Conservation (phyloP, 2,888 invertebrate genomes). For the Dasysyrphus albostriatus region DNA sequence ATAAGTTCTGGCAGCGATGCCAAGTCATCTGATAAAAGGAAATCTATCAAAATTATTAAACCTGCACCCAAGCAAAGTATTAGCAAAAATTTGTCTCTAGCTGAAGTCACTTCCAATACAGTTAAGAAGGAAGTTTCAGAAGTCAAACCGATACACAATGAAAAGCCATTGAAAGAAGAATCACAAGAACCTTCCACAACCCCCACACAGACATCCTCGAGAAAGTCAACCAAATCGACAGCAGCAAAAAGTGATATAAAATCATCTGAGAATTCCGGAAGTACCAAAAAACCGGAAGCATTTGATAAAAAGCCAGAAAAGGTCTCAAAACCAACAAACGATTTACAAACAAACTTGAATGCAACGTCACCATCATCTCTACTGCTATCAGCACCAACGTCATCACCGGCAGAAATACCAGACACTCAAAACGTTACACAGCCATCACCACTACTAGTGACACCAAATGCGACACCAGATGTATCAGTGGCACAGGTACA, state of each 20-base stretch:
- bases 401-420: constrained; percentile 73
- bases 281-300: constrained; percentile 18
- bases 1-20: constrained; percentile 82
- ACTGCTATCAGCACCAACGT: constrained; percentile 62
- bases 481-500: constrained; percentile 77
- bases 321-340: constrained; percentile 35
- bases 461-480: constrained; percentile 60
- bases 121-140: constrained; percentile 74
- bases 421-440: constrained; percentile 74
- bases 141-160: constrained; percentile 77
- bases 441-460: constrained; percentile 69
- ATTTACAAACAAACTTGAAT: constrained; percentile 49
- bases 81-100: constrained; percentile 40
- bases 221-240: constrained; percentile 63
- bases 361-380: constrained; percentile 50
- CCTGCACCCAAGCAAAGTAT: constrained; percentile 49
- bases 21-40: constrained; percentile 83
- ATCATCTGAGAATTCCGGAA: constrained; percentile 36
- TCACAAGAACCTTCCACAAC: constrained; percentile 73
- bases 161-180: constrained; percentile 74
- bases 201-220: constrained; percentile 71
- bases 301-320: constrained; percentile 56
- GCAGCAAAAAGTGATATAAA: constrained; percentile 44
- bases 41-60: constrained; percentile 60
- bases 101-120: constrained; percentile 65